phyloP scores from a whole-genome alignment of 1,140 invertebrate genomes.

The Drosophila pandora region DNA sequence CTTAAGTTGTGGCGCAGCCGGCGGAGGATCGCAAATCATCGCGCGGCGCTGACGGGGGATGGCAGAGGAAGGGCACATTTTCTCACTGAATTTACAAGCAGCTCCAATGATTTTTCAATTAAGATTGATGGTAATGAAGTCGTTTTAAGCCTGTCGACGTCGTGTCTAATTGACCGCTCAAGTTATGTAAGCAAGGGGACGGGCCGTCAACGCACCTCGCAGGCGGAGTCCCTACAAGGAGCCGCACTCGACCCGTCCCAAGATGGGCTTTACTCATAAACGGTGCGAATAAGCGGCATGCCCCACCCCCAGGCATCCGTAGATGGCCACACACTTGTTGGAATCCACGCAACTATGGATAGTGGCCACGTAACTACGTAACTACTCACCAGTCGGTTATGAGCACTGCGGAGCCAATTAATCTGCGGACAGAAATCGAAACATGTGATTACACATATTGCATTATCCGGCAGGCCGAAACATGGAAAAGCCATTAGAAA shows the following conservation, averaged over 20 bases:
- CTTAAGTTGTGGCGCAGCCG: slow-evolving; percentile 70
- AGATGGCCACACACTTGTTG: slow-evolving; percentile 8
- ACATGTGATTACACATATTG: slow-evolving; percentile 1
- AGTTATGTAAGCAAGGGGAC: slow-evolving; percentile 38
- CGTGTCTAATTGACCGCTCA: slow-evolving; percentile 59
- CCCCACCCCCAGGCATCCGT: slow-evolving; percentile 14
- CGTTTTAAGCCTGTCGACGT: slow-evolving; percentile 43
- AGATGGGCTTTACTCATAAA: slow-evolving; percentile 33
- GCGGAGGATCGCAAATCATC: slow-evolving; percentile 58
- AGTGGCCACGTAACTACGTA: slow-evolving; percentile 3
- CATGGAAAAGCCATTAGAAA: slow-evolving; percentile 58
- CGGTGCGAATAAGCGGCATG: slow-evolving; percentile 42
- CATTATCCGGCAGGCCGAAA: slow-evolving; percentile 34
- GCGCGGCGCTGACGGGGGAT: slow-evolving; percentile 6
- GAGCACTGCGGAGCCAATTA: slow-evolving; percentile 43
- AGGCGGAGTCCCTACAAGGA: slow-evolving; percentile 26
- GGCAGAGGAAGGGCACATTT: slow-evolving; percentile 24
- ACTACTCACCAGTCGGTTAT: slow-evolving; percentile 48
- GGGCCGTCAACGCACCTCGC: slow-evolving; percentile 5
- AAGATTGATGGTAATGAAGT: slow-evolving; percentile 79
- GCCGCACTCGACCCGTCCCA: slow-evolving; percentile 19
- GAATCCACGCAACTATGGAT: neutral
- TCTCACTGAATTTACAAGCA: slow-evolving; percentile 62
- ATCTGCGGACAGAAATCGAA: slow-evolving; percentile 40
- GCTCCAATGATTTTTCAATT: slow-evolving; percentile 75